These are phyloP conservation scores for Ophioderma brevispina DNA, from an alignment of 35 echinoderm and acorn worm genomes.

Conservation along the genomic window DNA sequence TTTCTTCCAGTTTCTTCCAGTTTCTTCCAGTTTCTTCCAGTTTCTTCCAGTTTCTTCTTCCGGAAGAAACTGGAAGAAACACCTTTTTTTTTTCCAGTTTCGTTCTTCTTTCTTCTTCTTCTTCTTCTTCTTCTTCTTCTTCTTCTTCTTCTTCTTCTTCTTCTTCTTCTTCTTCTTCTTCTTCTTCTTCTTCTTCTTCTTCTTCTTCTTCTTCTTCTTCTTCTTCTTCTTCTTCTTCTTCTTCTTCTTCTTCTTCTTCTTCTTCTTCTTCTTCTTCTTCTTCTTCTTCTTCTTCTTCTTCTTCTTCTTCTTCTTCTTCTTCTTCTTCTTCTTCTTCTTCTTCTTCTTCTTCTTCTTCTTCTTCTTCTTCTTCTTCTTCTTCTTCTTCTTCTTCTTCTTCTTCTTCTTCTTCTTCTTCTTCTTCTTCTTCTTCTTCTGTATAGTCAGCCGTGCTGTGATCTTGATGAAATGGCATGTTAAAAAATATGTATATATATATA, in stretches of 20 bases:
- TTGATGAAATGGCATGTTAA: not conserved
- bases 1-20: too few relatives aligned
- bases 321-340: slow-evolving; percentile 3
- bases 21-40: too few relatives aligned
- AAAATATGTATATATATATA: too few relatives aligned
- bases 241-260: not conserved
- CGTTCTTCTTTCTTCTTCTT: slow-evolving; percentile 3
- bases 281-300: not conserved
- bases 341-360: slow-evolving; percentile 4
- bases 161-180: slow-evolving; percentile 4
- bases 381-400: slow-evolving; percentile 3
- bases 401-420: slow-evolving; percentile 4
- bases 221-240: slow-evolving; percentile 4
- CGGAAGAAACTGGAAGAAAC: too few relatives aligned
- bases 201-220: slow-evolving; percentile 3
- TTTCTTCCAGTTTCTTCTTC: too few relatives aligned
- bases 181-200: slow-evolving; percentile 3
- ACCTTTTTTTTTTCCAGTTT: slow-evolving; percentile 6
- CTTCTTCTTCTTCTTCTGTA: slow-evolving; percentile 4
- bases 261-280: not conserved
- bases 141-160: slow-evolving; percentile 3
- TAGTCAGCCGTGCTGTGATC: too few relatives aligned
- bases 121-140: slow-evolving; percentile 3
- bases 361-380: slow-evolving; percentile 3
- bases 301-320: not conserved